A percentile compares a stretch with the other conserved stretches of the same genome.
Evolutionary conservation across 2,113 vertebrate species (phyloP).

Genomic region (Zapornia atra): DNA sequence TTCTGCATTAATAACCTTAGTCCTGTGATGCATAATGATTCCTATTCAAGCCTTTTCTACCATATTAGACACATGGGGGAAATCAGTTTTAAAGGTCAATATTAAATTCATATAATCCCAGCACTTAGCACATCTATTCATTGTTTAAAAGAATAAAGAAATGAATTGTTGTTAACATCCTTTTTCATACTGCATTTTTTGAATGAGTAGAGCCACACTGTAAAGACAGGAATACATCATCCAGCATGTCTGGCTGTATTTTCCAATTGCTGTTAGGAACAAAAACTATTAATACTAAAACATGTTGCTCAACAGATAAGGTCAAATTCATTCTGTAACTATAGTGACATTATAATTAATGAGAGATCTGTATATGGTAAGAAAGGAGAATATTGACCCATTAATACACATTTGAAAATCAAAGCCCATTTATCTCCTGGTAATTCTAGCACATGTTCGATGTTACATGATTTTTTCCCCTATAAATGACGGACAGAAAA

Average conservation of each 20-base stretch:
- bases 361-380: constrained; percentile 31
- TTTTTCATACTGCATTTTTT: background rate
- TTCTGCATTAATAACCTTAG: background rate
- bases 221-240: background rate
- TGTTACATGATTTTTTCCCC: background rate
- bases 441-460: background rate
- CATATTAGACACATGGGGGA: background rate
- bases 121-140: background rate
- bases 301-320: background rate
- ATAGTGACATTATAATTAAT: constrained; percentile 43
- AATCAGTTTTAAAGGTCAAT: background rate
- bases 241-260: constrained; percentile 7
- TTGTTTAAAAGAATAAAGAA: background rate
- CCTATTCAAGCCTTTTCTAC: background rate
- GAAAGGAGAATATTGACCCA: constrained; percentile 45
- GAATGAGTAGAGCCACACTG: background rate
- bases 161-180: background rate
- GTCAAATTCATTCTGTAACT: constrained; percentile 57
- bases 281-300: constrained; percentile 52
- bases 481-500: constrained; percentile 26
- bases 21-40: background rate
- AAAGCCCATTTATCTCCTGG: constrained; percentile 39
- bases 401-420: constrained; percentile 58
- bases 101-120: background rate
- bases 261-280: constrained; percentile 35